phyloP scores from a whole-genome alignment of 2,113 vertebrate genomes.

The Heliornis fulica region DNA sequence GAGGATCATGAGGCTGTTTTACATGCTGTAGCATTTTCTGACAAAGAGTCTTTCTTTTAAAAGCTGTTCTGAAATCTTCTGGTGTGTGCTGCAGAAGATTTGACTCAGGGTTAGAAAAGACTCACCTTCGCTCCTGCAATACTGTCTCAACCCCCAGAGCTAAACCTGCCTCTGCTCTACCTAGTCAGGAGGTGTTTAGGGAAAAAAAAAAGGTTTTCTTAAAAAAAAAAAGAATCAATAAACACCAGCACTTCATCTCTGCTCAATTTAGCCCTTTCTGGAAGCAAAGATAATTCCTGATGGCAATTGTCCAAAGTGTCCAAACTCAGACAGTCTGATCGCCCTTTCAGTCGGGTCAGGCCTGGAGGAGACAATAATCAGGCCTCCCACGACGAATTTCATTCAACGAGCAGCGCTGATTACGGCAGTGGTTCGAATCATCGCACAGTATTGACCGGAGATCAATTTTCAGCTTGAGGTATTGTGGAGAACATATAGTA shows the following conservation, averaged over 20 bases:
- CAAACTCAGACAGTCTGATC: slow-evolving; percentile 56
- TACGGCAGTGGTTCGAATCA: slow-evolving; percentile 16
- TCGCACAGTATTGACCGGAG: slow-evolving; percentile 36
- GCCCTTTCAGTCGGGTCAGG: slow-evolving; percentile 54
- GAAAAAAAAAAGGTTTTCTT: background rate
- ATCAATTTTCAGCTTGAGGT: slow-evolving; percentile 70
- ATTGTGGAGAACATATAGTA: background rate
- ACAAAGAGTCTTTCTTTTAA: background rate
- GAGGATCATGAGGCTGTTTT: background rate
- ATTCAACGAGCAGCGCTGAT: slow-evolving; percentile 30
- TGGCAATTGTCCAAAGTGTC: slow-evolving; percentile 43
- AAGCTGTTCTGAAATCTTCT: background rate
- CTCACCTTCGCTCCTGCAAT: background rate
- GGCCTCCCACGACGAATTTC: slow-evolving; percentile 35
- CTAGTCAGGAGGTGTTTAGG: background rate
- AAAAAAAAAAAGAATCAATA: slow-evolving; percentile 18
- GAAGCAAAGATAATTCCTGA: slow-evolving; percentile 50
- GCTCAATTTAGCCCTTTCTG: slow-evolving; percentile 57
- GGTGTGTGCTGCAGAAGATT: background rate
- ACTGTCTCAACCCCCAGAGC: background rate
- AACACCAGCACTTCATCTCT: slow-evolving; percentile 51
- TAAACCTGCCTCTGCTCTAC: background rate
- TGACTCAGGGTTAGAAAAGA: background rate
- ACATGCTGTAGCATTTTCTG: background rate
- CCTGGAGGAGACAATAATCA: slow-evolving; percentile 49